These are phyloP conservation scores for Umimayanthus chanpuru DNA, from an alignment of 92 coral and sea anemone genomes.

Conservation along the genomic window DNA sequence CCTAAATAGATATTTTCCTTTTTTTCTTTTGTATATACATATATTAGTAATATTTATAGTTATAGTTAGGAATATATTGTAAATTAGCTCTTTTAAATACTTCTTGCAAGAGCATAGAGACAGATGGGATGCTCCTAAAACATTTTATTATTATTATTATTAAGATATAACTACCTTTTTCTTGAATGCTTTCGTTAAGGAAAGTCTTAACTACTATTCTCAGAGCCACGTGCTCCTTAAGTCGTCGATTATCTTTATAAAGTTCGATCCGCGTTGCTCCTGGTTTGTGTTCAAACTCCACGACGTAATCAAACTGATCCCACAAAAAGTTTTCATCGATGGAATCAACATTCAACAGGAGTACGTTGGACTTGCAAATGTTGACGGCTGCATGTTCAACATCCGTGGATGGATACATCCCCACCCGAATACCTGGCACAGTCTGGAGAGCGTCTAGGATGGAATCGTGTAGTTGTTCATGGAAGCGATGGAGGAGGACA, in stretches of 20 bases:
- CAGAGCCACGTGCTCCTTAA: constrained; percentile 53
- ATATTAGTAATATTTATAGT: no score
- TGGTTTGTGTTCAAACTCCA: constrained; percentile 71
- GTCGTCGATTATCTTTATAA: constrained; percentile 19
- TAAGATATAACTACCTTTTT: constrained; percentile 1
- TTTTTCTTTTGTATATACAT: no score
- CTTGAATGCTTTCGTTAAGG: background rate
- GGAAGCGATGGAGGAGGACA: constrained; percentile 46
- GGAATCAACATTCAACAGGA: constrained; percentile 46
- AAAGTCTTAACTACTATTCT: constrained; percentile 28
- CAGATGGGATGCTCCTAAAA: no score
- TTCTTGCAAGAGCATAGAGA: no score
- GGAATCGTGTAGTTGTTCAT: constrained; percentile 40
- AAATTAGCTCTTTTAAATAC: no score
- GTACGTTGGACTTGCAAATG: constrained; percentile 36
- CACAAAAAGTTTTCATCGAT: constrained; percentile 70
- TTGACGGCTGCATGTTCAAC: constrained; percentile 13
- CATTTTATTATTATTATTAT: no score
- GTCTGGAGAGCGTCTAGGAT: constrained; percentile 52
- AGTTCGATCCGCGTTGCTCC: constrained; percentile 29
- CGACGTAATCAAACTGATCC: constrained; percentile 69
- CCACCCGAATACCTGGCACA: constrained; percentile 45
- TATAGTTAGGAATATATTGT: no score
- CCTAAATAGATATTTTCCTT: no score
- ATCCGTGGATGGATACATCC: constrained; percentile 26